Evolutionary conservation across 1,140 invertebrate genomes (phyloP).

Genomic region (Bemisia tabaci): DNA sequence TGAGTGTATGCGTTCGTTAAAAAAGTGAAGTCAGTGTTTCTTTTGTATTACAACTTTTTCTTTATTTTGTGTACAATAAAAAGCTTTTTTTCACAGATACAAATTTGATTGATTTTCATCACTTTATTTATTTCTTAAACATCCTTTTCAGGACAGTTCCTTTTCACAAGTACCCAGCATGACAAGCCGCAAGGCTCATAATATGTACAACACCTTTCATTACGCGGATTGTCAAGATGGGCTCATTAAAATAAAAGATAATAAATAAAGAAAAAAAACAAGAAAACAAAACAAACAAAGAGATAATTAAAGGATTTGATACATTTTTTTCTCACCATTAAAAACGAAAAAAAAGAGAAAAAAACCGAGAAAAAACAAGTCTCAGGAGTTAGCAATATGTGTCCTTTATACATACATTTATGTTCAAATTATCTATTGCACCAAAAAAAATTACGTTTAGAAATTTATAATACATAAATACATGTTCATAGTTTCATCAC

Average conservation of each 20-base stretch:
- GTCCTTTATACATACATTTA: neutral
- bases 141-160: neutral
- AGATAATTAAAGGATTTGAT: neutral
- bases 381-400: neutral
- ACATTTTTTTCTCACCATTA: too few relatives aligned
- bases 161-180: neutral
- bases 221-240: neutral
- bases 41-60: neutral
- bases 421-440: neutral
- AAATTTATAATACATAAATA: neutral
- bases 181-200: neutral
- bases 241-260: neutral
- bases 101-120: neutral
- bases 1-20: too few relatives aligned
- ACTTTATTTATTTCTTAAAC: neutral
- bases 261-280: slow-evolving; percentile 1
- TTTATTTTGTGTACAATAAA: neutral
- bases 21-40: too few relatives aligned
- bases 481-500: neutral
- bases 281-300: neutral
- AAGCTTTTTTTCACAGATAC: neutral
- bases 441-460: neutral
- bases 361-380: neutral
- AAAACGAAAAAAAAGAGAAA: neutral
- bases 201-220: neutral